Base-by-base conservation (phyloP, 1,140 invertebrate genomes). In the Trichonephila inaurata region DNA sequence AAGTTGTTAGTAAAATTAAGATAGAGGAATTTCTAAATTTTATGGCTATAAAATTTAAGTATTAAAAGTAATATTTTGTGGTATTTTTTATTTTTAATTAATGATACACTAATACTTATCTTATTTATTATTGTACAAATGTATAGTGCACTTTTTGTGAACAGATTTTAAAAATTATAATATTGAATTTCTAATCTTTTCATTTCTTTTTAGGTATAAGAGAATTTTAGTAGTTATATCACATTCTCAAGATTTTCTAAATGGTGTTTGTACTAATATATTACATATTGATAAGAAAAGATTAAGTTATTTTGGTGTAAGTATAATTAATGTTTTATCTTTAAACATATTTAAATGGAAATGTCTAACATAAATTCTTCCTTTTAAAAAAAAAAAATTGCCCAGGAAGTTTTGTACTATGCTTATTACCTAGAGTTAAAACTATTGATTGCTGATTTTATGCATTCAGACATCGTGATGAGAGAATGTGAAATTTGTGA, bases 171-270 rank as follows among this genome's bases (percentile, higher is more conserved):
- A 58, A 51, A 10, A 21, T 83, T 85, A 24, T 16, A n/a, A 18
- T 24, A 85, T 5, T 58, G 18, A 60, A 44, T 60, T 60, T n/a
- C 7, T 6, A n/a, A 58, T 4, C 24, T 44, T 93, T 7, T 19
- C 89, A 58, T 66, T 69, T 40, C n/a, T 94, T 96, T 28, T 62
- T 95, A 98, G 97, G 81, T 99, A 99, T 95, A 99, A 99, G 96
- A 97, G 99, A 95, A 99, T 99, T 96, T 96, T 99, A 94, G 98
- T 99, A n/a, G 97, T 99, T 86, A 99, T 99, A 95, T 99, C 99
- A 2, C 99, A 99, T 96, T 99, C 99, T 10, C 99, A 99, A 97
- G 99, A 99, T 97, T 99, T 99, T 96, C 96, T 99, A 93, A 99
- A 99, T 96, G 99, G 99, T 93, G 98, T 99, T 77, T 99, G 99